A percentile compares a stretch with the other conserved stretches of the same genome.
phyloP scores from a whole-genome alignment of 2,113 vertebrate species.

The Oxyruncus cristatus region DNA sequence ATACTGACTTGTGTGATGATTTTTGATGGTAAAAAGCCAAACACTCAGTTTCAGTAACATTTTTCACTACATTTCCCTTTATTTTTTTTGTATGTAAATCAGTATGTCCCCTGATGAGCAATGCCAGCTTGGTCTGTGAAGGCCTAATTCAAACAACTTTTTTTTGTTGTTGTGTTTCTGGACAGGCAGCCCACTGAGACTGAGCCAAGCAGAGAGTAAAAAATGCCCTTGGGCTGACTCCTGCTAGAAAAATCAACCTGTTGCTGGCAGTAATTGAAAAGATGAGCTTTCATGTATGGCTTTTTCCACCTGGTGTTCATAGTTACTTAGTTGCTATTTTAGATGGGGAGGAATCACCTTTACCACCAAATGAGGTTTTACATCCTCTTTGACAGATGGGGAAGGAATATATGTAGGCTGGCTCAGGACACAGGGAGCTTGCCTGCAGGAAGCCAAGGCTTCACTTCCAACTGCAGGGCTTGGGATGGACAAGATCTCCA shows the following conservation, averaged over 20 bases:
- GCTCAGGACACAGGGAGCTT: not conserved
- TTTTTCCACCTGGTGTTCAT: constrained; percentile 1
- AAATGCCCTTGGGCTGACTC: not conserved
- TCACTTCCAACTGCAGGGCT: not conserved
- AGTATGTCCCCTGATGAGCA: not conserved
- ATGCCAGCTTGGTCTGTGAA: not conserved
- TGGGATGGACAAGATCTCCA: not conserved
- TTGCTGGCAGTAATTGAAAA: not conserved
- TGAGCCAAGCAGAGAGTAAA: not conserved
- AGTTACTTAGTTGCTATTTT: constrained; percentile 6
- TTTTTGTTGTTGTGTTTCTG: not conserved
- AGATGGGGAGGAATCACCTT: not conserved
- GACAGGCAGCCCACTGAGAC: not conserved
- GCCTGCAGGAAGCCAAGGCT: not conserved
- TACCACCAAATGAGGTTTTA: not conserved
- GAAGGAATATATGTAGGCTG: not conserved
- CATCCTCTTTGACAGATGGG: not conserved
- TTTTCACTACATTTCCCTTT: not conserved
- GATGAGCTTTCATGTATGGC: not conserved
- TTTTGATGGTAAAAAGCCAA: not conserved
- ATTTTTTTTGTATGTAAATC: not conserved
- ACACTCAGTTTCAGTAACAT: not conserved
- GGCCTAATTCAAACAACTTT: not conserved
- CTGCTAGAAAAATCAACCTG: not conserved
- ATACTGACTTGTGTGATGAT: not conserved